These are phyloP conservation scores for Cephalopachus bancanus DNA, from an alignment of 2,797 vertebrate species.

Conservation along the genomic window DNA sequence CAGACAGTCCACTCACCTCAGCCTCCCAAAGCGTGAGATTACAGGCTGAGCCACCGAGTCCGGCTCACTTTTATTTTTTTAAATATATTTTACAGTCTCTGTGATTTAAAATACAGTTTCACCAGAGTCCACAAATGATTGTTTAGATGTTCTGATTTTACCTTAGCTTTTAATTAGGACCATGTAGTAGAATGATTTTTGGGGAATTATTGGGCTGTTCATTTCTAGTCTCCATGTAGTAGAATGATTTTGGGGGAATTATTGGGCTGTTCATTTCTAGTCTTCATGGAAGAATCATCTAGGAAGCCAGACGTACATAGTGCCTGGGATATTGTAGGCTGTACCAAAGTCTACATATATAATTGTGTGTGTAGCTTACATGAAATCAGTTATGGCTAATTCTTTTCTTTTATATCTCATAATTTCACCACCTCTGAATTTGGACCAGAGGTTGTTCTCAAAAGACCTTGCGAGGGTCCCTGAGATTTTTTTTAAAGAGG, in stretches of 20 bases:
- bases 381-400: not conserved
- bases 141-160: conserved; percentile 39
- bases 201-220: not conserved
- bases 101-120: conserved; percentile 10
- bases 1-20: too few species aligned
- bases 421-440: too few species aligned
- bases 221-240: conserved; percentile 50
- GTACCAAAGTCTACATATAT: not conserved
- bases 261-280: conserved; percentile 1
- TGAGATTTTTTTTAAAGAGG: too few species aligned
- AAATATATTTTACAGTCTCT: conserved; percentile 1
- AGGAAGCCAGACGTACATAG: conserved; percentile 1
- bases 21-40: too few species aligned
- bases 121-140: conserved; percentile 5
- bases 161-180: conserved; percentile 40
- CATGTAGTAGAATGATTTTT: conserved; percentile 48
- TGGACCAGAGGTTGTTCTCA: too few species aligned
- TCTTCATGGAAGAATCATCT: conserved; percentile 22
- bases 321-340: not conserved
- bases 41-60: too few species aligned
- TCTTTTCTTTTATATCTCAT: too few species aligned
- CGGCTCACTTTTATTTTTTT: not conserved
- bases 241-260: conserved; percentile 49
- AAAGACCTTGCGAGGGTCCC: too few species aligned
- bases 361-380: not conserved